A percentile compares a stretch with the other conserved stretches of the same genome.
These are phyloP conservation scores for Agrilus planipennis DNA, from an alignment of 1,140 invertebrate species.

Conservation along the genomic window DNA sequence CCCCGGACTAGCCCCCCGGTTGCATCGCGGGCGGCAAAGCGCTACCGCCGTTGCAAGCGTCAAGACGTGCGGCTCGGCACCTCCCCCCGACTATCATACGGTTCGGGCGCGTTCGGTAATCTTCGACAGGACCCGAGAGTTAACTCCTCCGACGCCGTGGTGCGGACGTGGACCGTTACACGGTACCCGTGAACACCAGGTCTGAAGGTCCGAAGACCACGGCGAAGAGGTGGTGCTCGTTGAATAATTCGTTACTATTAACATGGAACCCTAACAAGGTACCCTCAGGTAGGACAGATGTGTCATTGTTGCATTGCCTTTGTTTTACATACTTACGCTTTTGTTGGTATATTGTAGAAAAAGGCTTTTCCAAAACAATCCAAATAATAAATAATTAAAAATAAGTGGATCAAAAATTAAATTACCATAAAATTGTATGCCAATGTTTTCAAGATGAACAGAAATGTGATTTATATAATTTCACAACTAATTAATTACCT, in stretches of 20 bases:
- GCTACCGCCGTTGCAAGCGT: constrained; percentile 22
- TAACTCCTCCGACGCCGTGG: neutral
- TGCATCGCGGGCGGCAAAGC: constrained; percentile 24
- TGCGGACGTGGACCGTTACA: neutral
- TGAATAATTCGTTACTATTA: constrained; percentile 10
- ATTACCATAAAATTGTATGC: too few relatives aligned
- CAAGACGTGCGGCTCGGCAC: constrained; percentile 24
- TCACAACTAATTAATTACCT: neutral
- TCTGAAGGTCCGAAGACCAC: constrained; percentile 9
- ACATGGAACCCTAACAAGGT: constrained; percentile 8
- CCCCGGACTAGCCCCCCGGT: too few relatives aligned
- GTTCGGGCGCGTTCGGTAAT: constrained; percentile 14
- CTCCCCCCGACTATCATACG: constrained; percentile 13
- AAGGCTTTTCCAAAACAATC: neutral
- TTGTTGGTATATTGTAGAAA: neutral
- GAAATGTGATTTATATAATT: too few relatives aligned
- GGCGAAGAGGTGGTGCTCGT: constrained; percentile 10
- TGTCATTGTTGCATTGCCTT: constrained; percentile 4
- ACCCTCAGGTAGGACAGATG: constrained; percentile 11
- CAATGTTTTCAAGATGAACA: too few relatives aligned
- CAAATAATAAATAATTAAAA: too few relatives aligned
- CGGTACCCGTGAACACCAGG: constrained; percentile 4
- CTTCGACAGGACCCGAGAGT: constrained; percentile 3
- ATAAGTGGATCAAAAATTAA: too few relatives aligned
- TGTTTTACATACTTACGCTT: constrained; percentile 7